Conservation (phyloP, 2,797 vertebrate species). For the Remorina albescens region DNA sequence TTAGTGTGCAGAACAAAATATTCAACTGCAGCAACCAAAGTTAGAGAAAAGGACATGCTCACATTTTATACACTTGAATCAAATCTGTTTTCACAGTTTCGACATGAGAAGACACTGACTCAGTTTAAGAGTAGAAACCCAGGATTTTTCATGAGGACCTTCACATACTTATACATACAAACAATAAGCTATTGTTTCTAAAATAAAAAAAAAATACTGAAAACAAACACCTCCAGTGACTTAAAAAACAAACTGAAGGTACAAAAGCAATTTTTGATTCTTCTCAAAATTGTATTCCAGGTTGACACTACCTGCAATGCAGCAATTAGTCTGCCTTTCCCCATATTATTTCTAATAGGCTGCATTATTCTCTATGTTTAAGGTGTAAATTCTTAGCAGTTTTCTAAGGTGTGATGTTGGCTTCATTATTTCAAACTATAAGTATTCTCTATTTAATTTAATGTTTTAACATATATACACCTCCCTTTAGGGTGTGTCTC, state of each 20-base stretch:
- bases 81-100: too few species aligned
- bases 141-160: background rate
- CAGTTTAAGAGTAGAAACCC: background rate
- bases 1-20: background rate
- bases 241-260: too few species aligned
- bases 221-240: too few species aligned
- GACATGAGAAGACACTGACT: background rate
- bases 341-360: constrained; percentile 17
- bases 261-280: constrained; percentile 19
- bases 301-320: constrained; percentile 38
- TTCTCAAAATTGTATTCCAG: constrained; percentile 39
- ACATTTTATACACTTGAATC: too few species aligned
- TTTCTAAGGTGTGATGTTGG: too few species aligned
- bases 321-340: constrained; percentile 42
- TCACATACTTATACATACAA: background rate
- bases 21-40: background rate
- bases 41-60: background rate
- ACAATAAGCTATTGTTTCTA: background rate
- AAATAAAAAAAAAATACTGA: background rate
- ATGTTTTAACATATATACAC: too few species aligned
- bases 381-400: background rate
- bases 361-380: background rate
- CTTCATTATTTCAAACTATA: too few species aligned
- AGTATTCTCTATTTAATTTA: too few species aligned
- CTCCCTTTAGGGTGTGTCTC: too few species aligned